phyloP scores from a whole-genome alignment of 2,113 vertebrate genomes.

The Microcebus lehilahytsara region DNA sequence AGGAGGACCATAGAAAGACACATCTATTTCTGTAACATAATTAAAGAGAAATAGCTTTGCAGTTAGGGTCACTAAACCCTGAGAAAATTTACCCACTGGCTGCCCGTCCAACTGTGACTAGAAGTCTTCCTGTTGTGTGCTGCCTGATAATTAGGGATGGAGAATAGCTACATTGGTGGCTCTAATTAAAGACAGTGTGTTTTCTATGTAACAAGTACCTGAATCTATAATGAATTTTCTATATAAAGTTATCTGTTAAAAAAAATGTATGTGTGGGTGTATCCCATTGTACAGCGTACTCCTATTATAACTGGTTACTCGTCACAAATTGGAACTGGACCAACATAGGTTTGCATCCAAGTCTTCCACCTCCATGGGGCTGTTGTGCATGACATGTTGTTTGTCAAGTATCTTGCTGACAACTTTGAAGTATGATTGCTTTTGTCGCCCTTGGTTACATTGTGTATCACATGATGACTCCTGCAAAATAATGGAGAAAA shows the following conservation, averaged over 20 bases:
- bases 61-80: neutral
- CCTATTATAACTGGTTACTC: neutral
- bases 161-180: neutral
- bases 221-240: neutral
- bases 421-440: neutral
- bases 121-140: neutral
- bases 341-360: neutral
- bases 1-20: neutral
- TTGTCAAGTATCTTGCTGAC: neutral
- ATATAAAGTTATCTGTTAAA: neutral
- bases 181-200: neutral
- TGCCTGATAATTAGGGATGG: neutral
- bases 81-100: neutral
- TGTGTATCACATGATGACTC: neutral
- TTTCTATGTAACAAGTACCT: neutral
- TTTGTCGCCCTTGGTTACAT: neutral
- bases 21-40: neutral
- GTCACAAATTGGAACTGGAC: neutral
- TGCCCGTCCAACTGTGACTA: neutral
- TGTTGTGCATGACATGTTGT: neutral
- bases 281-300: neutral
- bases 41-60: slow-evolving; percentile 24
- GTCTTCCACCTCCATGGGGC: neutral
- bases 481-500: neutral
- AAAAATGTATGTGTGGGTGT: neutral